Percentiles rank a stretch among this genome's conserved stretches.
These are phyloP conservation scores for Thelohanellus kitauei DNA, from an alignment of 30 jellyfish, hydroid and myxozoan genomes.

Conservation along the genomic window DNA sequence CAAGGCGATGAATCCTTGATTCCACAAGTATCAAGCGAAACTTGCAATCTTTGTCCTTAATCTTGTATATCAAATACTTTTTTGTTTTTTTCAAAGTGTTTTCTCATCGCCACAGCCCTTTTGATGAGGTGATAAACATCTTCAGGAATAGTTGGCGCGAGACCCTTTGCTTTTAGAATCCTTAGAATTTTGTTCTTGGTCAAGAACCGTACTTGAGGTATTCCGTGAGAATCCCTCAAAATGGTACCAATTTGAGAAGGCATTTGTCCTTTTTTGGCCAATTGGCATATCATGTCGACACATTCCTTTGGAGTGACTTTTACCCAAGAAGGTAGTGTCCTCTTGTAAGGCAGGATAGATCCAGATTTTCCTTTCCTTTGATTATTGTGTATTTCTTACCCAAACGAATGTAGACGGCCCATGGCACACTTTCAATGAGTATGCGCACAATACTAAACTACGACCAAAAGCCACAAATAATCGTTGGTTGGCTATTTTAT, in stretches of 20 bases:
- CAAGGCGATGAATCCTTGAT: constrained; percentile 88
- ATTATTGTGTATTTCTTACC: too few species aligned
- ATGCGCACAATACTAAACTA: too few species aligned
- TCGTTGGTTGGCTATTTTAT: too few species aligned
- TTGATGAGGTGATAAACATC: constrained; percentile 48
- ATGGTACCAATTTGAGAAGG: constrained; percentile 88
- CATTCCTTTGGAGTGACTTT: constrained; percentile 47
- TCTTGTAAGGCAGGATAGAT: constrained; percentile 77
- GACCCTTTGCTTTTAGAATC: constrained; percentile 52
- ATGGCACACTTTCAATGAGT: too few species aligned
- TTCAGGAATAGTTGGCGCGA: constrained; percentile 83
- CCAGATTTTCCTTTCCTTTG: constrained; percentile 96
- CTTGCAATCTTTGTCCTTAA: constrained; percentile 76
- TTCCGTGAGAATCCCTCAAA: constrained; percentile 68
- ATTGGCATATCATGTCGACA: constrained; percentile 35
- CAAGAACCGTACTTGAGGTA: constrained; percentile 65
- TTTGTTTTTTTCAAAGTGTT: constrained; percentile 61
- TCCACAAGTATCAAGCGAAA: constrained; percentile 60
- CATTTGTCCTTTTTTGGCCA: constrained; percentile 67
- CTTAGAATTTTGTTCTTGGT: constrained; percentile 65
- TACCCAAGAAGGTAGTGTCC: constrained; percentile 84
- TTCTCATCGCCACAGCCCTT: constrained; percentile 77
- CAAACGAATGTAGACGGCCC: too few species aligned
- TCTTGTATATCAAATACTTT: too few species aligned
- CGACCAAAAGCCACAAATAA: too few species aligned